Evolutionary conservation across 2,797 vertebrate species (phyloP).

Genomic region (Margarornis squamiger): DNA sequence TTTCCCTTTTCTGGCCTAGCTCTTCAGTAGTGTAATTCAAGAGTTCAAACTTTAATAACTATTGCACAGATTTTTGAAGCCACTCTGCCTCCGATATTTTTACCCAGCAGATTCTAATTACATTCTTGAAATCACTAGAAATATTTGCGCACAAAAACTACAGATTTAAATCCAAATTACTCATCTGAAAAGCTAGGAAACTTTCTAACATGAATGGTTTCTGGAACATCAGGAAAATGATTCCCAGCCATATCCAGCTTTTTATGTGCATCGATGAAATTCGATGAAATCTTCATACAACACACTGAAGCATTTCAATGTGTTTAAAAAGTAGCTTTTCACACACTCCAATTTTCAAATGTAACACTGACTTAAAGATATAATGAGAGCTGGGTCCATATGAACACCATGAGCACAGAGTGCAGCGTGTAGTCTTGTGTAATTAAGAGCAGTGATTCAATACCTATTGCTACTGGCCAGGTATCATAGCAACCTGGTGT

Average conservation of each 20-base stretch:
- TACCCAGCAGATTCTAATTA: not conserved
- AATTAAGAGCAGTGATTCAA: slow-evolving; percentile 69
- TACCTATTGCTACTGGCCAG: slow-evolving; percentile 57
- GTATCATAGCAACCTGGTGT: slow-evolving; percentile 73
- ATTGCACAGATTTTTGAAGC: not conserved
- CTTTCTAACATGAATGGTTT: not conserved
- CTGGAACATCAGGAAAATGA: not conserved
- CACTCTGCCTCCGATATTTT: not conserved
- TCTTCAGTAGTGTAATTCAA: not conserved
- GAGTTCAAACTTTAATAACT: not conserved
- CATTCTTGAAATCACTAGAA: not conserved
- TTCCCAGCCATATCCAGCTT: not conserved
- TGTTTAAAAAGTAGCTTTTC: not conserved
- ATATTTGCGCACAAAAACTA: not conserved
- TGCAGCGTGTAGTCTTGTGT: not conserved
- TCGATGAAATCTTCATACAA: not conserved
- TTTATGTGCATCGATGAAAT: not conserved
- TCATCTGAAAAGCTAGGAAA: not conserved
- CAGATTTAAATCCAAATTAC: not conserved
- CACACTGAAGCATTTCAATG: not conserved
- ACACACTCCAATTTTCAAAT: slow-evolving; percentile 9
- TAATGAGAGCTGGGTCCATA: slow-evolving; percentile 6
- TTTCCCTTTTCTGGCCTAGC: not conserved
- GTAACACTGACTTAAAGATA: not conserved
- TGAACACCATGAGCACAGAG: not conserved